Evolutionary conservation across 2,888 invertebrate species (phyloP).

Genomic region (Melanchra persicariae): DNA sequence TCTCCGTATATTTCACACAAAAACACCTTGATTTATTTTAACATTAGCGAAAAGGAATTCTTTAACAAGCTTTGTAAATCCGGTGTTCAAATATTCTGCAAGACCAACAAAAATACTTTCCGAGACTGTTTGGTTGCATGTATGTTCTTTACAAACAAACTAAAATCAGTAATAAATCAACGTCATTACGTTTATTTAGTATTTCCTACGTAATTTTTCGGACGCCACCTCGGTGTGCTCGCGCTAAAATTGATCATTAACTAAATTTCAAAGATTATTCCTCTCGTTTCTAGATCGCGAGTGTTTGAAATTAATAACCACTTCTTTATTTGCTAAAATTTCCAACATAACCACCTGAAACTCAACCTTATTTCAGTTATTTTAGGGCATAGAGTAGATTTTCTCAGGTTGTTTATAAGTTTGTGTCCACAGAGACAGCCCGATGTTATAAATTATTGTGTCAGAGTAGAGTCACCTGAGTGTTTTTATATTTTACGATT

Average conservation of each 20-base stretch:
- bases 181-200: slow-evolving; percentile 69
- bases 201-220: slow-evolving; percentile 65
- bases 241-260: slow-evolving; percentile 72
- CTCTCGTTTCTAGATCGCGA: slow-evolving; percentile 72
- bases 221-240: slow-evolving; percentile 63
- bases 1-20: slow-evolving; percentile 8
- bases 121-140: slow-evolving; percentile 56
- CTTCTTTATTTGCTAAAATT: slow-evolving; percentile 22
- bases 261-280: slow-evolving; percentile 75
- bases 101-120: slow-evolving; percentile 56
- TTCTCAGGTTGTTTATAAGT: slow-evolving; percentile 16
- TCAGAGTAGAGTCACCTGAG: slow-evolving; percentile 80
- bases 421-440: slow-evolving; percentile 61
- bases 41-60: slow-evolving; percentile 60
- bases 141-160: slow-evolving; percentile 66
- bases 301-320: slow-evolving; percentile 65
- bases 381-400: background rate
- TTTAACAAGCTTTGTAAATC: slow-evolving; percentile 61
- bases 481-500: slow-evolving; percentile 77
- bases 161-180: slow-evolving; percentile 71
- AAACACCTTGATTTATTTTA: slow-evolving; percentile 57
- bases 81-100: slow-evolving; percentile 61
- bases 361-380: slow-evolving; percentile 4
- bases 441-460: slow-evolving; percentile 78
- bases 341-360: background rate